phyloP scores from a whole-genome alignment of 2,888 invertebrate species.

The Xanthia icteritia region DNA sequence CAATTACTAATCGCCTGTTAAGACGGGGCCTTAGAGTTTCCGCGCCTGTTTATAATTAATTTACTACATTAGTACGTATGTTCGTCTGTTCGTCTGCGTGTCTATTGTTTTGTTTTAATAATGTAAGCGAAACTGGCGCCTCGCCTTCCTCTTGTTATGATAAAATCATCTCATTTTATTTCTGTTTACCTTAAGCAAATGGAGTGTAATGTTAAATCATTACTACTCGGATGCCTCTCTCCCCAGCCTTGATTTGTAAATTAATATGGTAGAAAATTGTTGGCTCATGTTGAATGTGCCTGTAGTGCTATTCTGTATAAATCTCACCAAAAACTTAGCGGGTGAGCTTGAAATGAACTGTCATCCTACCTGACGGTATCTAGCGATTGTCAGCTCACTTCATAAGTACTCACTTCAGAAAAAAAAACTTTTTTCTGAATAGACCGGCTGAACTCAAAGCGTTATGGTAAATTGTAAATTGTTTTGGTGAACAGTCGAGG shows the following conservation, averaged over 20 bases:
- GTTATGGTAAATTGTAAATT: constrained; percentile 14
- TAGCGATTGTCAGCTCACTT: background rate
- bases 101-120: constrained; percentile 75
- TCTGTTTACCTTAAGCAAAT: constrained; percentile 61
- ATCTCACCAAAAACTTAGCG: too few species aligned
- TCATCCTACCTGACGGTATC: background rate
- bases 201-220: constrained; percentile 58
- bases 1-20: constrained; percentile 70
- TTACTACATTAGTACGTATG: constrained; percentile 68
- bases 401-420: background rate
- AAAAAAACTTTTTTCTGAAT: too few species aligned
- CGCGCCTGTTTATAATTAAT: constrained; percentile 74
- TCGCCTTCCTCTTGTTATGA: constrained; percentile 62
- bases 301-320: background rate
- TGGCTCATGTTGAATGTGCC: constrained; percentile 3
- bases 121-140: constrained; percentile 64
- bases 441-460: background rate
- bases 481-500: constrained; percentile 21
- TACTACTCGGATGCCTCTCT: constrained; percentile 44
- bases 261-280: constrained; percentile 28
- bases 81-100: constrained; percentile 59
- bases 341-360: background rate
- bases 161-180: constrained; percentile 67
- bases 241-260: constrained; percentile 37
- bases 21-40: constrained; percentile 66